Evolutionary conservation across 2,888 invertebrate species (phyloP), one percentile per base, ranked within the genome.

Genomic region (Apamea monoglypha): DNA sequence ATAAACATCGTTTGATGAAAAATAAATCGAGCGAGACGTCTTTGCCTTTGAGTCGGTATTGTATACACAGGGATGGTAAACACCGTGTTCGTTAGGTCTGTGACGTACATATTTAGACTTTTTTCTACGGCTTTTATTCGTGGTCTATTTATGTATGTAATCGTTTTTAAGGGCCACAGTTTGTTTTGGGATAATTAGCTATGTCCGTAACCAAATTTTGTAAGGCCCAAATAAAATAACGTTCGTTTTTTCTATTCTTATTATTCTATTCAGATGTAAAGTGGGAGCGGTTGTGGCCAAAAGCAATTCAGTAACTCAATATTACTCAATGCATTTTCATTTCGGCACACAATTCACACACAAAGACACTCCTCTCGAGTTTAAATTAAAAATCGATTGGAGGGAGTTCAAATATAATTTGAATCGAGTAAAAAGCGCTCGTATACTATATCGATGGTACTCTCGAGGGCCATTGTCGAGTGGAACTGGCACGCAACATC

Each of bases 401-500:
- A 78, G 53, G 44, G 71, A 86, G 74, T 84, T 81, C 61, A 50
- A 83, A 83, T 84, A 80, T 89, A 76, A 85, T 87, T 87, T 80
- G 72, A 77, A 86, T 78, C 76, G 80, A 86, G 72, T 79, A 83
- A 82, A 88, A 84, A 81, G 66, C 63, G 29, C 12, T 75, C 78
- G 67, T 81, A 78, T 84, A 83, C 82, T 86, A 89, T 85, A 88
- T 89, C 90, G 88, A 88, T 87, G 88, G 84, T 89, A 85, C 90
- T 88, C 89, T 87, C 82, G 87, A 90, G 90, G 79, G 86, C 88
- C 82, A 91, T 92, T 92, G 91, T 92, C 50, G 88, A 85, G 86
- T 85, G 82, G 87, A 92, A 92, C 92, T 92, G 91, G 92, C 92
- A 91, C 91, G 91, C 90, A 91, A 91, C 92, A 90, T 82, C 85